Conservation (phyloP, 2,888 invertebrate genomes). For the Girardia tigrina region DNA sequence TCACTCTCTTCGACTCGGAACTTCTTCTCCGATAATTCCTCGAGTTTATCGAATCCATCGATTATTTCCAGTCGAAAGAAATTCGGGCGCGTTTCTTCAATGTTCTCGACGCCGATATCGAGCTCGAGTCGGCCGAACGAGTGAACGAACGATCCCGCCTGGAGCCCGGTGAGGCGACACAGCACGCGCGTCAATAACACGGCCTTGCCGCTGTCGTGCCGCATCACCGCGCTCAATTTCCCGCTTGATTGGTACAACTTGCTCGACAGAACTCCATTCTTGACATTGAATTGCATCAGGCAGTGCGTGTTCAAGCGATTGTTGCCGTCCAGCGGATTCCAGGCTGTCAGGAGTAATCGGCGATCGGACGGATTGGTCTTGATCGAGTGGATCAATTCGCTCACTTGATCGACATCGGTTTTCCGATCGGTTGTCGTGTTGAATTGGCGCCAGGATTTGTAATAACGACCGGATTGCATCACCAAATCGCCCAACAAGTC, state of each 20-base stretch:
- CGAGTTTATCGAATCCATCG: no score
- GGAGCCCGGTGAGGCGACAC: background rate
- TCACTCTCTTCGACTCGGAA: no score
- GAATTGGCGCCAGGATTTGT: no score
- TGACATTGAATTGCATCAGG: slow-evolving; percentile 81
- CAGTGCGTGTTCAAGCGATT: no score
- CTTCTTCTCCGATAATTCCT: no score
- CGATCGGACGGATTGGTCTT: background rate
- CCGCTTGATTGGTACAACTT: slow-evolving; percentile 87
- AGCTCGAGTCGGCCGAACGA: background rate
- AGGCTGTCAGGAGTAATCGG: background rate
- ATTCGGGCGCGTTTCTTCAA: no score
- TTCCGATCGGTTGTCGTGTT: no score
- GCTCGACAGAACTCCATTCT: slow-evolving; percentile 64
- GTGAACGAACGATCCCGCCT: background rate
- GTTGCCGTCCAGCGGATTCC: no score
- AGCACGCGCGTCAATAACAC: background rate
- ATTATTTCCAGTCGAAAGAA: no score
- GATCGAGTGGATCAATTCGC: background rate
- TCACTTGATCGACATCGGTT: slow-evolving; percentile 21
- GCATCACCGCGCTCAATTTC: slow-evolving; percentile 59
- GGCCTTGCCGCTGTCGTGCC: background rate
- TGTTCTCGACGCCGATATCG: no score
- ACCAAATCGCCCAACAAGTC: no score
- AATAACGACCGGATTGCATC: no score